Evolutionary conservation across 30 jellyfish, hydroid and myxozoan species (phyloP).

Genomic region (Turritopsis rubra): DNA sequence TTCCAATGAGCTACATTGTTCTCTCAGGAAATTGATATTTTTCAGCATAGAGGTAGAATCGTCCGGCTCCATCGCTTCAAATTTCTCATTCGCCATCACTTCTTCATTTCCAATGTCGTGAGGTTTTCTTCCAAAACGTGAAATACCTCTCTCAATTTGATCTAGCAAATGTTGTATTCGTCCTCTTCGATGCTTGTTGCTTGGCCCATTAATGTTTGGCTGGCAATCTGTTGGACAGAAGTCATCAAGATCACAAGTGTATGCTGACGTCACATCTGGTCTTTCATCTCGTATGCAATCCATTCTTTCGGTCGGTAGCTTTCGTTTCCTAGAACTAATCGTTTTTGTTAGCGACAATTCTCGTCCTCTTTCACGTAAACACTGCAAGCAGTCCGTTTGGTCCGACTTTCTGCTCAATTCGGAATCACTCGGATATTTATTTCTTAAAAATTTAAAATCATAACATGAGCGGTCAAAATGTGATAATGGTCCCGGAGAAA

Average conservation of each 20-base stretch:
- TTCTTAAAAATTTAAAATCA: background rate
- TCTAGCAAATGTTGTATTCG: background rate
- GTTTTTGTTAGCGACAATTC: background rate
- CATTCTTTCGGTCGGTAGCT: background rate
- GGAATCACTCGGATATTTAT: slow-evolving; percentile 9
- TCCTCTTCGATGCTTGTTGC: background rate
- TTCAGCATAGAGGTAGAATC: background rate
- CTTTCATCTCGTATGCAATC: background rate
- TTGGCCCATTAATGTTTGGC: background rate
- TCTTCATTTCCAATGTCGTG: background rate
- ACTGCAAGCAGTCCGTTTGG: background rate
- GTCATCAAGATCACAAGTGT: background rate
- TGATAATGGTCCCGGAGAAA: background rate
- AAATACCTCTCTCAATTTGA: background rate
- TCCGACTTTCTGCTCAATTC: slow-evolving; percentile 8
- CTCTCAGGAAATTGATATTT: slow-evolving; percentile 19
- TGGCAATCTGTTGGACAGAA: background rate
- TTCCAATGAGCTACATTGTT: slow-evolving; percentile 71
- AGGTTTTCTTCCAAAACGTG: background rate
- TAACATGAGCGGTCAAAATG: background rate
- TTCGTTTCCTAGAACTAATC: background rate
- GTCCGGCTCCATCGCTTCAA: background rate
- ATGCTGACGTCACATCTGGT: background rate
- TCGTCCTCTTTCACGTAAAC: background rate
- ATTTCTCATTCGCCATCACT: background rate